Conservation (phyloP, 1,140 invertebrate genomes). For the Aradophagus sp. region DNA sequence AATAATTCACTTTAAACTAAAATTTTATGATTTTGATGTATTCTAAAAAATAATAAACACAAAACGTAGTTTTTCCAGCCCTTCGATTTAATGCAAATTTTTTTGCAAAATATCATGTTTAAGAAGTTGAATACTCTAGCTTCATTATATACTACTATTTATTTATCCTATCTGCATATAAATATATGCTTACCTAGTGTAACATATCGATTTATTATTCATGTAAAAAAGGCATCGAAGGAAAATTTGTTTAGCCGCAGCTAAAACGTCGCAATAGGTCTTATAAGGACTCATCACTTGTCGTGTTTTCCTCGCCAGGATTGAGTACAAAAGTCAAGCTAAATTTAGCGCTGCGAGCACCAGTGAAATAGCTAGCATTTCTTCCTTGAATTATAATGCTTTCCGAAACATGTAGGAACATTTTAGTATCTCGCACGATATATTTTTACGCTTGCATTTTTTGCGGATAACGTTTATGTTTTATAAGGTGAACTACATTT, state of each 20-base stretch:
- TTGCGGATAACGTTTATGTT: too few species aligned
- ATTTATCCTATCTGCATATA: too few species aligned
- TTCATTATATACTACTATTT: too few species aligned
- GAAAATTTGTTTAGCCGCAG: constrained; percentile 9
- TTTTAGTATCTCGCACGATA: constrained; percentile 56
- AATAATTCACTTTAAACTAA: too few species aligned
- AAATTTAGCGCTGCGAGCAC: constrained; percentile 31
- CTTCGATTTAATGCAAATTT: too few species aligned
- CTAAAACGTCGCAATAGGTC: constrained; percentile 11
- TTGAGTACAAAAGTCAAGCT: constrained; percentile 32
- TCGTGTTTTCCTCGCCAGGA: constrained; percentile 18
- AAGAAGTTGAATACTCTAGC: too few species aligned
- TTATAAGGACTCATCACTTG: constrained; percentile 7
- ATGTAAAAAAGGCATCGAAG: not conserved
- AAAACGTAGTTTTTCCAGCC: too few species aligned
- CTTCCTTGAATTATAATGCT: constrained; percentile 41
- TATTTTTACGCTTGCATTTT: too few species aligned
- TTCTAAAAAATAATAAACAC: too few species aligned
- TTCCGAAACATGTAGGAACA: constrained; percentile 53
- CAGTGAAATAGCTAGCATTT: constrained; percentile 16
- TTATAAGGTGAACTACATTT: too few species aligned
- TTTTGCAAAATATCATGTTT: too few species aligned
- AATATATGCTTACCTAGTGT: not conserved
- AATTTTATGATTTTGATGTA: too few species aligned
- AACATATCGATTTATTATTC: not conserved